Evolutionary conservation across 30 jellyfish, hydroid and myxozoan species (phyloP).

Genomic region (Catostylus mosaicus): DNA sequence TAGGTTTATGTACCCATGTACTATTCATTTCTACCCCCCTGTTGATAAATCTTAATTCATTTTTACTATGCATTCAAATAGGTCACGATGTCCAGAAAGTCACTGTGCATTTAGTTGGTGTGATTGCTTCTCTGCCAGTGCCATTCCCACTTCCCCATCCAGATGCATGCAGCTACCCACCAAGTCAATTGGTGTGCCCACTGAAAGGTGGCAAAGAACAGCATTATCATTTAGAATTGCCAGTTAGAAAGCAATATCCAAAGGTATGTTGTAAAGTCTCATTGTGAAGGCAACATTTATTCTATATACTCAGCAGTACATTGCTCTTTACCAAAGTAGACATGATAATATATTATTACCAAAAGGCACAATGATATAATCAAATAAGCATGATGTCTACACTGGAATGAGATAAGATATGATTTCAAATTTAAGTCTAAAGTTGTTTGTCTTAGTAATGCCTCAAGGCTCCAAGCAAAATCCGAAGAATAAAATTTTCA

Average conservation of each 20-base stretch:
- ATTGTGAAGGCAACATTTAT: neutral
- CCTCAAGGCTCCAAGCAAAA: neutral
- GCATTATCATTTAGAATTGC: constrained; percentile 30
- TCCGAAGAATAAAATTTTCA: neutral
- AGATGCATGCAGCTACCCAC: constrained; percentile 47
- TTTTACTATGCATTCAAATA: neutral
- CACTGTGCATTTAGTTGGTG: constrained; percentile 23
- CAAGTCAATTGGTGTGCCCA: constrained; percentile 52
- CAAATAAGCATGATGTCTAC: neutral
- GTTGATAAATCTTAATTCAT: no score
- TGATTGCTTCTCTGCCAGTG: constrained; percentile 34
- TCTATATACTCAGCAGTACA: neutral
- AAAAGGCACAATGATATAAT: neutral
- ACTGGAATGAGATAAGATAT: neutral
- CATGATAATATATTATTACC: neutral
- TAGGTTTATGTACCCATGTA: neutral
- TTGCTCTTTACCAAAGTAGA: neutral
- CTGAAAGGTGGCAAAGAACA: constrained; percentile 40
- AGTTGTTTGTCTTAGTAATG: no score
- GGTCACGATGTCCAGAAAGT: constrained; percentile 2
- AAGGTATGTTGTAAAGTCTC: constrained; percentile 15
- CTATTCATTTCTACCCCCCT: neutral
- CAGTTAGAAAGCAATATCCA: constrained; percentile 46
- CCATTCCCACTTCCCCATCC: constrained; percentile 75
- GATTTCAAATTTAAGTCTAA: neutral